Percentiles rank a stretch among this genome's conserved stretches.
phyloP scores from a whole-genome alignment of 37 sponge, comb jelly and placozoan genomes.

The Dysidea cf. avara region DNA sequence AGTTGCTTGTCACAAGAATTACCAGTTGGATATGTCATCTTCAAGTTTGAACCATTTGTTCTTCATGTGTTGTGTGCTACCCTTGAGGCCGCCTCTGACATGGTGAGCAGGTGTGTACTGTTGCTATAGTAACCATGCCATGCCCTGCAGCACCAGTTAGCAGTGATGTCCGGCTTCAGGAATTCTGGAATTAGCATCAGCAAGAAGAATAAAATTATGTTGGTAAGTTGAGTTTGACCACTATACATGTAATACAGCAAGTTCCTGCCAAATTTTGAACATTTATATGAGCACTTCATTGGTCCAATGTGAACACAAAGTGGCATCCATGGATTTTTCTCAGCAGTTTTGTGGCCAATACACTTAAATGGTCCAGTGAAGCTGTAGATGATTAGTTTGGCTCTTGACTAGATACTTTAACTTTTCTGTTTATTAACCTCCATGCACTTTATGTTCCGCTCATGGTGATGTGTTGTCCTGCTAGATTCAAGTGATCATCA shows the following conservation, averaged over 20 bases:
- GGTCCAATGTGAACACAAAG: neutral
- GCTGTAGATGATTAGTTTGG: too few relatives aligned
- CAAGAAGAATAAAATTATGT: constrained; percentile 63
- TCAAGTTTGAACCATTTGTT: constrained; percentile 93
- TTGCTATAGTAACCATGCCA: neutral
- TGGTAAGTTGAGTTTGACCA: too few relatives aligned
- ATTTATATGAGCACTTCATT: neutral
- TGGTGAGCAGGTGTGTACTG: constrained; percentile 28
- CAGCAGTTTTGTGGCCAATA: neutral
- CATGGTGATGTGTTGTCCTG: too few relatives aligned
- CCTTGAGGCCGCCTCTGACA: constrained; percentile 44
- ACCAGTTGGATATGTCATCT: constrained; percentile 56
- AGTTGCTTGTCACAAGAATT: too few relatives aligned
- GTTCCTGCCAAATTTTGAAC: neutral
- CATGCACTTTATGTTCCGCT: too few relatives aligned
- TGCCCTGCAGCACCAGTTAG: constrained; percentile 50
- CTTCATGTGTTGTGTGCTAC: constrained; percentile 74
- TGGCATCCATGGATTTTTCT: neutral
- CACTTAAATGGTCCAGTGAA: neutral
- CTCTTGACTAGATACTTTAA: too few relatives aligned
- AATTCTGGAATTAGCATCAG: constrained; percentile 87
- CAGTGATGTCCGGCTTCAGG: constrained; percentile 73
- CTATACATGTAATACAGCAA: neutral
- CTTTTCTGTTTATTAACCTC: too few relatives aligned
- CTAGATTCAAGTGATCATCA: too few relatives aligned